Evolutionary conservation across 2,888 invertebrate species (phyloP).

Genomic region (Lydus trimaculatus): DNA sequence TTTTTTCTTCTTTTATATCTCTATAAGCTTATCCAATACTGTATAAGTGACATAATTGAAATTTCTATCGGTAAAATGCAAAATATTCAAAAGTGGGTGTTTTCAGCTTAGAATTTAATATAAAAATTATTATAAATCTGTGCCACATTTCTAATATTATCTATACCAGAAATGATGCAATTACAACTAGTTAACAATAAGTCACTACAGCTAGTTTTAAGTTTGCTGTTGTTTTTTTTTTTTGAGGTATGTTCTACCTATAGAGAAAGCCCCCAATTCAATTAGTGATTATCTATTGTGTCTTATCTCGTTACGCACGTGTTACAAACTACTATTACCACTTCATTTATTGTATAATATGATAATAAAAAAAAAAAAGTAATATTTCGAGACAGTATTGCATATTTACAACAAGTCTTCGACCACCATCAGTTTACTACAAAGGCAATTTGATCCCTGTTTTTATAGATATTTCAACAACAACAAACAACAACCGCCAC

Average conservation of each 20-base stretch:
- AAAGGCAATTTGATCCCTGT: conserved; percentile 34
- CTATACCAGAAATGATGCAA: conserved; percentile 4
- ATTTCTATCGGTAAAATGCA: not conserved
- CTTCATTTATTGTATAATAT: not conserved
- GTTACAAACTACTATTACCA: conserved; percentile 1
- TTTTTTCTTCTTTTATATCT: no score
- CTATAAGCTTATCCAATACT: no score
- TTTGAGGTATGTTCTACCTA: no score
- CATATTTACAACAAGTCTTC: not conserved
- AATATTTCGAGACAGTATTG: not conserved
- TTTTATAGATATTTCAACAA: conserved; percentile 5
- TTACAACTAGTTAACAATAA: not conserved
- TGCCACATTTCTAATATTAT: conserved; percentile 5
- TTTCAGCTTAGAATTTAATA: not conserved
- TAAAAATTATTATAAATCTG: not conserved
- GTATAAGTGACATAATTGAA: not conserved
- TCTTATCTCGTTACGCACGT: conserved; percentile 37
- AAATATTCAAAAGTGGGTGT: conserved; percentile 9
- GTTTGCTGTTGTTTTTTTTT: not conserved
- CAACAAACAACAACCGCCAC: not conserved
- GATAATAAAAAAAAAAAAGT: no score
- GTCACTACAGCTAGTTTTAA: not conserved
- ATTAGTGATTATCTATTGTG: conserved; percentile 47
- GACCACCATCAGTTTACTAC: conserved; percentile 26
- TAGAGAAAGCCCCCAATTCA: conserved; percentile 47